Percentiles rank a stretch among this genome's conserved stretches.
Evolutionary conservation across 1,140 invertebrate genomes (phyloP).

Genomic region (Calosoma granatense): DNA sequence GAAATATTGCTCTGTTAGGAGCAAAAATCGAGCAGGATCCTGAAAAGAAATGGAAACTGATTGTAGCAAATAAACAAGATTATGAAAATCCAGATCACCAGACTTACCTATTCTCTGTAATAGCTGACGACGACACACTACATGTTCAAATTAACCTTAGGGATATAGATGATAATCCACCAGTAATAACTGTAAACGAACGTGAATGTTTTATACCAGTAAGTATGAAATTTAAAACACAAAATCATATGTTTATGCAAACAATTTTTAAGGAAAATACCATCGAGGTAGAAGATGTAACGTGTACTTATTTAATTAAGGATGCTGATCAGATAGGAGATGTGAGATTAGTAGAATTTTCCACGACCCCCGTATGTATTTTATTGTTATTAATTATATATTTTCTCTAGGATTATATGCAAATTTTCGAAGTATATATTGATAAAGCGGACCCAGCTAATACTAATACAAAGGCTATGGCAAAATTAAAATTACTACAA

Average conservation of each 20-base stretch:
- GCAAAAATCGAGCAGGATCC: neutral
- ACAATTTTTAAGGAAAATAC: neutral
- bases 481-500: too few relatives aligned
- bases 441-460: too few relatives aligned
- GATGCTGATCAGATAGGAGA: too few relatives aligned
- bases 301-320: neutral
- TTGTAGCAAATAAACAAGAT: constrained; percentile 36
- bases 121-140: constrained; percentile 22
- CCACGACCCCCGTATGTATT: too few relatives aligned
- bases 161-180: constrained; percentile 42
- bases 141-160: constrained; percentile 32
- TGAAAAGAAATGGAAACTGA: constrained; percentile 17
- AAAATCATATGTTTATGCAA: neutral
- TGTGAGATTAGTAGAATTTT: too few relatives aligned
- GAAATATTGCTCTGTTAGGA: too few relatives aligned
- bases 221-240: neutral
- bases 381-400: too few relatives aligned
- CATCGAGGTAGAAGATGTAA: neutral
- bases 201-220: constrained; percentile 33
- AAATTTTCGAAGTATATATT: too few relatives aligned
- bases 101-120: constrained; percentile 33
- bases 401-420: too few relatives aligned
- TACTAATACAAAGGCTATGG: too few relatives aligned
- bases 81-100: constrained; percentile 36
- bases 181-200: constrained; percentile 35